Percentiles rank a stretch among this genome's conserved stretches.
Evolutionary conservation across 2,113 vertebrate genomes (phyloP).

Genomic region (Suncus etruscus): DNA sequence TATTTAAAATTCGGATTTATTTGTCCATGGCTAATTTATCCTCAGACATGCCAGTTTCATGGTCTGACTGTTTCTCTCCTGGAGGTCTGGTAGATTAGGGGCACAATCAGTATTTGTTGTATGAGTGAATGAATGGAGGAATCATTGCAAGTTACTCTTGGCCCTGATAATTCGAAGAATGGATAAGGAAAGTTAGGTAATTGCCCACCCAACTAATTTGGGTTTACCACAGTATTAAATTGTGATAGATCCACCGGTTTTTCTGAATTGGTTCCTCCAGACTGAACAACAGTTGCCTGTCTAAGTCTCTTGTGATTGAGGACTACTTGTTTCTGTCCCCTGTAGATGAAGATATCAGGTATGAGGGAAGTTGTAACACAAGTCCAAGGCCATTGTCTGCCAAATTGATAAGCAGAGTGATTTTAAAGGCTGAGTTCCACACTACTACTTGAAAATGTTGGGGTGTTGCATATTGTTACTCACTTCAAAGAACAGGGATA

Average conservation of each 20-base stretch:
- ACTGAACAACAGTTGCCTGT: too few relatives aligned
- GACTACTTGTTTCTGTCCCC: neutral
- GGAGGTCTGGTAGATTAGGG: neutral
- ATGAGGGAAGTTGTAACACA: neutral
- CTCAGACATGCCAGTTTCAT: neutral
- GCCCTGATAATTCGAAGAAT: neutral
- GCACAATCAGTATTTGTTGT: neutral
- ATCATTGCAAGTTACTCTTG: neutral
- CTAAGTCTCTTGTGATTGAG: neutral
- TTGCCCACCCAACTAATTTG: neutral
- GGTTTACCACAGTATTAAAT: neutral
- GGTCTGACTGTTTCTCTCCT: neutral
- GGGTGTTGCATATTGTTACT: neutral
- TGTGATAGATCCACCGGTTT: accelerated
- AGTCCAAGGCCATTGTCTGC: neutral
- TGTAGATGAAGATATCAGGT: neutral
- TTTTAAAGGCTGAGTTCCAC: neutral
- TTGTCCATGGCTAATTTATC: neutral
- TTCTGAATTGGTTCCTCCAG: too few relatives aligned
- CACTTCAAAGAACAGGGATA: neutral
- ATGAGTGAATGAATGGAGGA: neutral
- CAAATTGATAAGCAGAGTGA: neutral
- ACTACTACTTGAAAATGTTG: accelerated
- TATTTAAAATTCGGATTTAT: neutral
- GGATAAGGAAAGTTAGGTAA: neutral